Percentiles rank a stretch among this genome's conserved stretches.
Conservation (phyloP, 1,140 invertebrate species). For the Papilio helenus region DNA sequence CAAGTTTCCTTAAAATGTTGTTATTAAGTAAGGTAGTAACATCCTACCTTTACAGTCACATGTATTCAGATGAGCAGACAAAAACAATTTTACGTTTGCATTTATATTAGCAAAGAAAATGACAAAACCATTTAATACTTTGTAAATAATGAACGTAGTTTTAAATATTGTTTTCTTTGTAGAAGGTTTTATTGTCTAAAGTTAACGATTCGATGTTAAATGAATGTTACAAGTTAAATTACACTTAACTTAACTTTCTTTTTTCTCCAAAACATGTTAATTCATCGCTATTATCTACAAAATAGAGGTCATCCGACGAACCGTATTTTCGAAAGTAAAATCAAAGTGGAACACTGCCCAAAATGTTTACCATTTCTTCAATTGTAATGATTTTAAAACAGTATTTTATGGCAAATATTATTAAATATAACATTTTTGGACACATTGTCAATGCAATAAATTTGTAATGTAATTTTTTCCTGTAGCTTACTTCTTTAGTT, state of each 20-base stretch:
- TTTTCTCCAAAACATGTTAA: constrained; percentile 12
- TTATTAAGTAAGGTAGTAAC: too few species aligned
- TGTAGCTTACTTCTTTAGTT: too few species aligned
- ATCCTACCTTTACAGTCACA: too few species aligned
- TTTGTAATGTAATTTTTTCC: too few species aligned
- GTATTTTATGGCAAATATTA: too few species aligned
- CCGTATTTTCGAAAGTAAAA: not conserved
- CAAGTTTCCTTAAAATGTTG: not conserved
- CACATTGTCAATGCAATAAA: too few species aligned
- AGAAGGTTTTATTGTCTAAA: not conserved
- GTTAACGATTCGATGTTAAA: not conserved
- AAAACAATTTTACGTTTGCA: not conserved
- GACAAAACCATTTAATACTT: not conserved
- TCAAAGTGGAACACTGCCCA: not conserved
- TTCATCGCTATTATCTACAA: not conserved
- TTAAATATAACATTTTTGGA: too few species aligned
- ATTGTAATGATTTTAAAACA: constrained; percentile 8
- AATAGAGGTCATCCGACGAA: constrained; percentile 5
- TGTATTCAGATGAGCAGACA: not conserved
- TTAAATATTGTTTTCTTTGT: too few species aligned
- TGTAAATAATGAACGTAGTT: not conserved
- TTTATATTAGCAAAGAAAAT: not conserved
- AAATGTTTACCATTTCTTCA: not conserved
- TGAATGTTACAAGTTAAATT: not conserved
- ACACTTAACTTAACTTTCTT: not conserved